Conservation (phyloP, 2,888 invertebrate genomes). For the Patella caerulea region DNA sequence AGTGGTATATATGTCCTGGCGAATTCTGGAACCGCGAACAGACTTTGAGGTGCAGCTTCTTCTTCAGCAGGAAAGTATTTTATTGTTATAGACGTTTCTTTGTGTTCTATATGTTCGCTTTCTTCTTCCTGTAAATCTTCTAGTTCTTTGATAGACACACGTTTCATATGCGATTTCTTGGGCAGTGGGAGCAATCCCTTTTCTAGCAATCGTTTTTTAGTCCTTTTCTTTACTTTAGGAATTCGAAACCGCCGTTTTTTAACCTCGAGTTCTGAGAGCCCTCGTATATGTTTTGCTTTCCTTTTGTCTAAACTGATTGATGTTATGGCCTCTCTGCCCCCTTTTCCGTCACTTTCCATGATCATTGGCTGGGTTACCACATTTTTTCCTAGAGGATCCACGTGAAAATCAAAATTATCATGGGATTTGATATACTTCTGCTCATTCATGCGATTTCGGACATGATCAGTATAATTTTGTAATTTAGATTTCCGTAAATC, state of each 20-base stretch:
- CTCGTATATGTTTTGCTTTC: background rate
- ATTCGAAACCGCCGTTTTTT: constrained; percentile 2
- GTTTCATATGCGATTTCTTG: background rate
- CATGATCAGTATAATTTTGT: constrained; percentile 17
- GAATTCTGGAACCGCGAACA: background rate
- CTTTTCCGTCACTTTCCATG: background rate
- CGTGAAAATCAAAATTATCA: constrained; percentile 28
- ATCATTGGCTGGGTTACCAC: background rate
- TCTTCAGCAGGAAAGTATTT: background rate
- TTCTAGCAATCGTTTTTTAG: background rate
- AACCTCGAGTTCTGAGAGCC: background rate
- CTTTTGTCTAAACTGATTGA: background rate
- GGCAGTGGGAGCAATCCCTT: background rate
- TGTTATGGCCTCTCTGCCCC: background rate
- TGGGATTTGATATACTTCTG: constrained; percentile 15
- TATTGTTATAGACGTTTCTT: background rate
- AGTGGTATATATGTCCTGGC: background rate
- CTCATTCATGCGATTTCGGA: constrained; percentile 17
- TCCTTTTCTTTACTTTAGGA: background rate
- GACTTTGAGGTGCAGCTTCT: background rate
- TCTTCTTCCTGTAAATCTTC: background rate
- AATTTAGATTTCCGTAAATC: constrained; percentile 20
- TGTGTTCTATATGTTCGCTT: background rate
- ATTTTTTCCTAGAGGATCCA: constrained; percentile 25
- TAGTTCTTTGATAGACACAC: background rate